These are phyloP conservation scores for Scolopax mira DNA, from an alignment of 2,113 vertebrate genomes.

Conservation along the genomic window DNA sequence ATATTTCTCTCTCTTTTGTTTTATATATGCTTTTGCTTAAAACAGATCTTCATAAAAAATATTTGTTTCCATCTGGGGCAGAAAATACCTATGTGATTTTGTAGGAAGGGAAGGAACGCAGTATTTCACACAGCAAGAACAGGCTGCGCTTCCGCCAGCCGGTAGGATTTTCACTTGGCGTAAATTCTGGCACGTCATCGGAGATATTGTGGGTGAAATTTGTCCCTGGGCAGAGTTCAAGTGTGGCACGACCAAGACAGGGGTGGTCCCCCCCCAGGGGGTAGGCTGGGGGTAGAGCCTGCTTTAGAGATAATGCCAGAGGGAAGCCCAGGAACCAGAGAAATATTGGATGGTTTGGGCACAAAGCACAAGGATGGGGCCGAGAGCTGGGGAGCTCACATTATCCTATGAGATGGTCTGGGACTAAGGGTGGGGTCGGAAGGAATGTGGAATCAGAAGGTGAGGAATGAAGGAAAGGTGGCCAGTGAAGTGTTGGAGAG, in stretches of 20 bases:
- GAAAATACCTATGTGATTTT: slow-evolving; percentile 38
- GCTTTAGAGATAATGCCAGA: neutral
- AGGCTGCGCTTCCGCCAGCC: neutral
- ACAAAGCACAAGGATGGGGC: neutral
- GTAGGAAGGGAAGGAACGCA: neutral
- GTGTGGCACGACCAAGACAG: fast-evolving
- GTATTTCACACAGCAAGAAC: neutral
- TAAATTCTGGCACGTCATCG: neutral
- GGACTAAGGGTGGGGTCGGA: neutral
- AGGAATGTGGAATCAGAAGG: no score
- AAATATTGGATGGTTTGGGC: neutral
- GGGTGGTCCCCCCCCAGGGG: neutral
- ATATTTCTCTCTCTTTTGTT: slow-evolving; percentile 60
- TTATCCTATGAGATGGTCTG: neutral
- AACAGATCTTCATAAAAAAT: slow-evolving; percentile 58
- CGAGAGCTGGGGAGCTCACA: neutral
- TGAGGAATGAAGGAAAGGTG: neutral
- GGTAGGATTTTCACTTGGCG: neutral
- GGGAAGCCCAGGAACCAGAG: neutral
- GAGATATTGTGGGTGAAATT: fast-evolving
- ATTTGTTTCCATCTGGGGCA: slow-evolving; percentile 60
- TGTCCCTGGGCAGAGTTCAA: neutral
- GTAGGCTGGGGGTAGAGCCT: neutral
- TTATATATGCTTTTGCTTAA: slow-evolving; percentile 60
- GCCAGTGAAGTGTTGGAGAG: neutral